Evolutionary conservation across 2,888 invertebrate species (phyloP).

Genomic region (Cheilosia pagana): DNA sequence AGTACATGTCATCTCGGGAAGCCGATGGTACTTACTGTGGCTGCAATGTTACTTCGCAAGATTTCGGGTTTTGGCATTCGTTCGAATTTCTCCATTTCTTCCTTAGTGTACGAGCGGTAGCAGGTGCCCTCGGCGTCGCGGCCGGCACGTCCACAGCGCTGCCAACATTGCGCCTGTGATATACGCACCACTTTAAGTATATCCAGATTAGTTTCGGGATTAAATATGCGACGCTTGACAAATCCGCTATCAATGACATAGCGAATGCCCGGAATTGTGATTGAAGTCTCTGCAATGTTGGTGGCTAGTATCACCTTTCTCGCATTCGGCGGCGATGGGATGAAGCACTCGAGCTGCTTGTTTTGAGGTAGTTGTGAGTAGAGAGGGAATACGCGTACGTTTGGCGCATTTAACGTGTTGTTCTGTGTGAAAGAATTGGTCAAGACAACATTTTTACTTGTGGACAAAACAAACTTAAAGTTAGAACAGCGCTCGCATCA

Average conservation of each 20-base stretch:
- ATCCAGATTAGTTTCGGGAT: constrained; percentile 92
- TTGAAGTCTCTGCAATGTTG: constrained; percentile 98
- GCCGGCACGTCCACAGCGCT: constrained; percentile 96
- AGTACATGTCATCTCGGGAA: background rate
- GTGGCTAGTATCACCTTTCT: constrained; percentile 97
- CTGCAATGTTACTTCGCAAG: constrained; percentile 86
- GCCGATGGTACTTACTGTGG: constrained; percentile 78
- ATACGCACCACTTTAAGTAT: constrained; percentile 91
- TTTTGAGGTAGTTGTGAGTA: constrained; percentile 95
- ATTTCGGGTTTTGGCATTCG: constrained; percentile 94
- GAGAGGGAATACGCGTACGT: constrained; percentile 91
- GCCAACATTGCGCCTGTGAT: constrained; percentile 96
- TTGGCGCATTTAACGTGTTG: constrained; percentile 86
- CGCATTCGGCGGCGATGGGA: constrained; percentile 88
- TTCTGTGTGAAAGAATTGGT: constrained; percentile 82
- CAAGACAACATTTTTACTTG: constrained; percentile 7
- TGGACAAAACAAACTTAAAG: constrained; percentile 19
- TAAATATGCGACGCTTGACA: constrained; percentile 94
- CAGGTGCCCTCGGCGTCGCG: constrained; percentile 93
- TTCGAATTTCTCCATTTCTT: constrained; percentile 89
- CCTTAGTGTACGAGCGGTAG: constrained; percentile 93
- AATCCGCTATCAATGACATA: constrained; percentile 96
- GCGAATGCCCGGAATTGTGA: constrained; percentile 96
- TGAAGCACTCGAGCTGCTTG: constrained; percentile 95
- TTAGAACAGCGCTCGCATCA: background rate